Base-by-base conservation (phyloP, 2,113 vertebrate species). In the Cebidichthys violaceus region DNA sequence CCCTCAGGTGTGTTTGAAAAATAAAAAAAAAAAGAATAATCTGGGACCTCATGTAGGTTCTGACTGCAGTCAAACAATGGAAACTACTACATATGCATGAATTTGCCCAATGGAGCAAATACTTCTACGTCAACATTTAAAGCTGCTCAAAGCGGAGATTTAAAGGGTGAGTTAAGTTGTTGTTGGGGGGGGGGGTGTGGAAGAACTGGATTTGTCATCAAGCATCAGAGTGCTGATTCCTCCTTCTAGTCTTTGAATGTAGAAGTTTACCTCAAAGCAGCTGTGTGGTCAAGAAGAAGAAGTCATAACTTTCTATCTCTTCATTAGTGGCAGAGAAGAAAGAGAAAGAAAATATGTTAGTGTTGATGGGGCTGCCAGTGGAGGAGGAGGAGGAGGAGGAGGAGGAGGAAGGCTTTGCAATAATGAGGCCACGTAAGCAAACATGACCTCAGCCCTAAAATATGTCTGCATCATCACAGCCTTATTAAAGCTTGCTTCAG, bases 401-500 rank as follows among this genome's bases (percentile, higher is more conserved):
- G 61, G 77, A 74, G 17, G 81, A 67, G 33, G 61, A 77, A 83
- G 83, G 66, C 68, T 84, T 2, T 33, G 67, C 37, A 80, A 54
- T 85, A 85, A 85, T 76, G 70, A 88, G 83, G 83, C 79, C 67
- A 68, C 72, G 75, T 9, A n/a, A 79, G 77, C 69, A 54, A 83
- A 37, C 29, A 50, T 75, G 81, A 86, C 13, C 52, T 54, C 52
- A 54, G 52, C 52, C 52, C 43, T 17, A 43, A 73, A 88, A 86
- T 59, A 74, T 52, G 62, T 80, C 75, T 37, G 72, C 69, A 65
- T 86, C 86, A 72, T 80, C 72, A 31, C 47, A 8, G 69, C 50
- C 84, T 88, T 82, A 71, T 84, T 84, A 88, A 68, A 82, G 66
- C 62, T 75, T 0, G 62, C 86, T 82, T 9, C 70, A 35, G 70